Base-by-base conservation (phyloP, 2,888 invertebrate genomes). In the Acanthosepion esculentum region DNA sequence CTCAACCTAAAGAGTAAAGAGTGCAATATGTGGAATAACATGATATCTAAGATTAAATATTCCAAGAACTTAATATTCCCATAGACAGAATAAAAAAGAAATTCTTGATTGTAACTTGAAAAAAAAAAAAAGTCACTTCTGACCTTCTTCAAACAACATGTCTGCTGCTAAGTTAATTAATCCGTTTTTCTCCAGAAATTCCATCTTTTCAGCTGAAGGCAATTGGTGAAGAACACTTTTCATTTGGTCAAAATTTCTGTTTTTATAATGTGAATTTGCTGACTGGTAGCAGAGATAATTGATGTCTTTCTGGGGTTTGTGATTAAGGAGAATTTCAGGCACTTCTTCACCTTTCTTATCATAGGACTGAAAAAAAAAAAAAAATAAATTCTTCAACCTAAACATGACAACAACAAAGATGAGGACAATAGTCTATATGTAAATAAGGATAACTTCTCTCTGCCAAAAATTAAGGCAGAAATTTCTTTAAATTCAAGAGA, bases 231-330 rank as follows among this genome's bases (percentile, higher is more conserved):
- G 95, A 41, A 96, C 95, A 15, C 95, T 96, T 94, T 96, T 94
- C 96, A 96, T 96, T 94, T 95, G 95, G n/a, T 95, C 95, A 53
- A 92, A 93, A 23, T 96, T 96, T n/a, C 95, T 95, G n/a, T 95
- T 92, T 91, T 95, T 95, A 94, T 95, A 96, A 94, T 96, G 96
- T 33, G 95, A 94, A 50, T 96, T 95, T 18, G 96, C 96, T 50
- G 96, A 95, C 94, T 96, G 96, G 95, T 96, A 96, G 92, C 92
- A 95, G 29, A 96, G 95, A 55, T 95, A 95, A 64, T 96, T 96
- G 94, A 96, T 95, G n/a, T 96, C 96, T 94, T 95, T 96, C 33
- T 94, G 55, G 29, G 96, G 96, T 33, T 95, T 95, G 95, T 96
- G 95, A 0, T 95, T 95, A 41, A 95, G 48, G 48, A 96, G 95